Percentiles rank a stretch among this genome's conserved stretches.
These are phyloP conservation scores for Alviniconcha marisindica DNA, from an alignment of 1,140 invertebrate genomes.

Conservation along the genomic window DNA sequence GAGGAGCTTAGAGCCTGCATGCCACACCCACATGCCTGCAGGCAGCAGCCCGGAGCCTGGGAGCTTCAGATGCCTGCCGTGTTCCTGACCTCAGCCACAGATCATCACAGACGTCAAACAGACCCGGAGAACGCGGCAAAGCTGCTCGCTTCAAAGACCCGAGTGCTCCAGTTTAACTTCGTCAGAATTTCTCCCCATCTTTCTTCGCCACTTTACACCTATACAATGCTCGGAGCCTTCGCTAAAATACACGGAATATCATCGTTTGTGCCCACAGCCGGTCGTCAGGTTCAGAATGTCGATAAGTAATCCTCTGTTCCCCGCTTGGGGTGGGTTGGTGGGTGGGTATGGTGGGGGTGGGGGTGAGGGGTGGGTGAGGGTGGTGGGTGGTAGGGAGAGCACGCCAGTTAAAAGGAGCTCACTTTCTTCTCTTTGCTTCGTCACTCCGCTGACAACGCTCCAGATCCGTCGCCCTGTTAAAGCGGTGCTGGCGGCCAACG, in stretches of 20 bases:
- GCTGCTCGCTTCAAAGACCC: neutral
- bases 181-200: neutral
- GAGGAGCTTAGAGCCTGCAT: neutral
- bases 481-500: no score
- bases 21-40: neutral
- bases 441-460: no score
- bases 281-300: slow-evolving; percentile 28
- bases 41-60: neutral
- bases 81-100: neutral
- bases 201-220: slow-evolving; percentile 1
- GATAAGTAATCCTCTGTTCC: slow-evolving; percentile 19
- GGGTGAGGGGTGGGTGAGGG: no score
- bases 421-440: no score
- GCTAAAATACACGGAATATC: neutral
- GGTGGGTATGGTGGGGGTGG: no score
- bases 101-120: neutral
- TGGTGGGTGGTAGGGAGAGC: no score
- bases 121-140: neutral
- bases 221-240: neutral
- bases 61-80: neutral
- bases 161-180: neutral
- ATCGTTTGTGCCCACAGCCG: slow-evolving; percentile 4
- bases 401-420: no score
- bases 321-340: no score
- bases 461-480: no score